Evolutionary conservation across 2,888 invertebrate species (phyloP).

Genomic region (Eupithecia subfuscata): DNA sequence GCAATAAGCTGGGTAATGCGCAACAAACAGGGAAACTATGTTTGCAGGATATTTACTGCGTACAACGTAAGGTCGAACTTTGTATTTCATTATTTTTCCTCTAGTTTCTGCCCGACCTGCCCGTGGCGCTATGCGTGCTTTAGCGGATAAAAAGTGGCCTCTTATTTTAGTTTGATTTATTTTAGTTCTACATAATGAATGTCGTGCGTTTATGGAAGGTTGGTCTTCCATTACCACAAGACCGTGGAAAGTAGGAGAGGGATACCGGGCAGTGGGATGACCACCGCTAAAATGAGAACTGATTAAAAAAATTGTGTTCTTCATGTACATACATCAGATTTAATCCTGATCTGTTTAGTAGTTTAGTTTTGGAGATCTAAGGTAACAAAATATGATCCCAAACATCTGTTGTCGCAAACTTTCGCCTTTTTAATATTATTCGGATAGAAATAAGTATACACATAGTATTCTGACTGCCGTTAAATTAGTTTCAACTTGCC

Average conservation of each 20-base stretch:
- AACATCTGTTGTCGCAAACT: no score
- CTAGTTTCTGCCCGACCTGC: not conserved
- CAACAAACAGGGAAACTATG: constrained; percentile 11
- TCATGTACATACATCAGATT: no score
- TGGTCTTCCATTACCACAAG: no score
- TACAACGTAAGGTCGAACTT: not conserved
- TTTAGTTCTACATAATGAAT: not conserved
- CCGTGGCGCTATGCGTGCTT: not conserved
- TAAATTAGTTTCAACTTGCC: not conserved
- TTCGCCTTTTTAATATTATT: no score
- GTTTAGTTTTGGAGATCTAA: no score
- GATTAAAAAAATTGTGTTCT: not conserved
- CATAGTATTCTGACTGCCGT: not conserved
- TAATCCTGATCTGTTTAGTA: no score
- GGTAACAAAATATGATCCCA: no score
- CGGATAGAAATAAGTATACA: no score
- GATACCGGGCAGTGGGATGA: not conserved
- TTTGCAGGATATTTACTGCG: constrained; percentile 3
- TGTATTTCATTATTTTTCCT: not conserved
- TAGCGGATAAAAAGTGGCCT: not conserved
- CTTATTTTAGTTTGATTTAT: not conserved
- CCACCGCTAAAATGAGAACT: not conserved
- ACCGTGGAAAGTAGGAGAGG: not conserved
- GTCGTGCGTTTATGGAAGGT: not conserved
- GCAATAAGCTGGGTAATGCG: constrained; percentile 16